Evolutionary conservation across 2,113 vertebrate genomes (phyloP).

Genomic region (Mohoua ochrocephala): DNA sequence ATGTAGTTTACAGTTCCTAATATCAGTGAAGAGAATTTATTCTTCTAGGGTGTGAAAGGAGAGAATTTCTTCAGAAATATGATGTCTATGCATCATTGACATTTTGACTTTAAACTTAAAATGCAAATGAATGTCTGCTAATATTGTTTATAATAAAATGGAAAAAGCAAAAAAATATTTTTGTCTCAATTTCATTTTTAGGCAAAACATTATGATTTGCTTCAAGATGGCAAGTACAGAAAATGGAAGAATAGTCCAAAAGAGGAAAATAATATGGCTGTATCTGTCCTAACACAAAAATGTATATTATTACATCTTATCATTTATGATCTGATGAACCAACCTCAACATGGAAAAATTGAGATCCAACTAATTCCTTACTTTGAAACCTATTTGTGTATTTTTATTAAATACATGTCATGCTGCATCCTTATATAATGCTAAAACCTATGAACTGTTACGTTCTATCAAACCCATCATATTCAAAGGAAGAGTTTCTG

Average conservation of each 20-base stretch:
- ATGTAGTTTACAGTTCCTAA: not conserved
- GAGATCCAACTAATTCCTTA: not conserved
- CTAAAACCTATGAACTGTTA: not conserved
- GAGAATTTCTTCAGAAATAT: not conserved
- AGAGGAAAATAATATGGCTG: not conserved
- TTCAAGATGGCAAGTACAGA: not conserved
- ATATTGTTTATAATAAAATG: not conserved
- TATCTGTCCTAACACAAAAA: not conserved
- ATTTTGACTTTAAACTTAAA: not conserved
- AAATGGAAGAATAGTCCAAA: not conserved
- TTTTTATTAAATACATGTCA: not conserved
- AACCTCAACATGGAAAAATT: not conserved
- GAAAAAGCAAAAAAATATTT: not conserved
- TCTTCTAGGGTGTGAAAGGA: not conserved
- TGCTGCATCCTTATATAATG: not conserved
- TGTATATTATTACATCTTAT: not conserved
- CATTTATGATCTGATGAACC: not conserved
- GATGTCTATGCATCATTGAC: not conserved
- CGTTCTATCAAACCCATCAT: not conserved
- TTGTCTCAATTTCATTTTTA: not conserved
- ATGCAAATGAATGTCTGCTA: not conserved
- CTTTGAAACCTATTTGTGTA: not conserved
- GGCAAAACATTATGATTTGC: not conserved
- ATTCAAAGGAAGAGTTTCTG: not conserved
- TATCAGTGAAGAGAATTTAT: not conserved